Percentiles rank a stretch among this genome's conserved stretches.
phyloP scores from a whole-genome alignment of 2,888 invertebrate genomes.

The Oscheius sp. region DNA sequence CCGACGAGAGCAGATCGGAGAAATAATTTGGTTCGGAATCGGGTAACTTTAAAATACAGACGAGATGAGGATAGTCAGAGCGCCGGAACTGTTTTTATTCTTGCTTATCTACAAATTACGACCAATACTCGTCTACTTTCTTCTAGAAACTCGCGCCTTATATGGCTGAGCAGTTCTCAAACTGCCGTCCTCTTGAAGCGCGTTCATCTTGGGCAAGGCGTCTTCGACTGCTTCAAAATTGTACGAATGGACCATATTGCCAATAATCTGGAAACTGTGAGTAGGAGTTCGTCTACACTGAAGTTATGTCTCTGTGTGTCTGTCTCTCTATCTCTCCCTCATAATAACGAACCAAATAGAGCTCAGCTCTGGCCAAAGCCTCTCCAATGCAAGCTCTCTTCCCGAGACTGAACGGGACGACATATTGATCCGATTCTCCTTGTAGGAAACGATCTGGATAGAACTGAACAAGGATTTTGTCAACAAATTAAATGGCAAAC shows the following conservation, averaged over 20 bases:
- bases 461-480: slow-evolving; percentile 13
- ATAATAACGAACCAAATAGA: slow-evolving; percentile 16
- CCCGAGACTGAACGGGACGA: slow-evolving; percentile 18
- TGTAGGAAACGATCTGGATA: slow-evolving; percentile 21
- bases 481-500: background rate
- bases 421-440: slow-evolving; percentile 5
- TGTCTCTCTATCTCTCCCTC: too few relatives aligned
- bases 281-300: too few relatives aligned
- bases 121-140: background rate
- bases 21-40: background rate
- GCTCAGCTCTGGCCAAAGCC: slow-evolving; percentile 28
- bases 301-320: too few relatives aligned
- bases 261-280: slow-evolving; percentile 13
- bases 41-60: too few relatives aligned
- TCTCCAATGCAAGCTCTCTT: slow-evolving; percentile 29
- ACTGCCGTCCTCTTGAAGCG: background rate
- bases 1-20: background rate
- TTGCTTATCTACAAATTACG: background rate
- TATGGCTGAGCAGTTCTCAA: slow-evolving; percentile 14
- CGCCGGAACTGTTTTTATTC: too few relatives aligned
- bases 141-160: background rate
- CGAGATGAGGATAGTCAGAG: too few relatives aligned
- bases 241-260: slow-evolving; percentile 11
- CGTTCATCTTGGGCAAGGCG: background rate
- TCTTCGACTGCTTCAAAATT: background rate